These are phyloP conservation scores for Pseudochromis fuscus DNA, from an alignment of 2,797 vertebrate genomes.

Conservation along the genomic window DNA sequence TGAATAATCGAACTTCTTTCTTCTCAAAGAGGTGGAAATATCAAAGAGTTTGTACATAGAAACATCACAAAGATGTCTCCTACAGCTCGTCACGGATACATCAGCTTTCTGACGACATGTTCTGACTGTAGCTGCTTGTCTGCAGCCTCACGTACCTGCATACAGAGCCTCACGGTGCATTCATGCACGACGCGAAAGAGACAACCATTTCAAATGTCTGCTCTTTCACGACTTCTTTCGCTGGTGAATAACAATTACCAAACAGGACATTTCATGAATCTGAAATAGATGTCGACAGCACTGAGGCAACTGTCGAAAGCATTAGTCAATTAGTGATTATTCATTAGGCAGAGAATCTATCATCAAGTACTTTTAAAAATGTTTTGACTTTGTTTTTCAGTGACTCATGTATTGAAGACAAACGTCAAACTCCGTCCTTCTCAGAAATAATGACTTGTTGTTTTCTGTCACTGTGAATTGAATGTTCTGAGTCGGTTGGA, in stretches of 20 bases:
- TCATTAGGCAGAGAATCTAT: background rate
- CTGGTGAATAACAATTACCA: background rate
- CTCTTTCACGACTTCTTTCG: background rate
- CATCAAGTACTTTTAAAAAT: background rate
- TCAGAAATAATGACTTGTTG: background rate
- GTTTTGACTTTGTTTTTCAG: background rate
- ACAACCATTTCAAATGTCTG: background rate
- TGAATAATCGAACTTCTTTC: background rate
- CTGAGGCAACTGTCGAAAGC: too few relatives aligned
- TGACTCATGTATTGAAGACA: background rate
- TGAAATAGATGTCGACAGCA: background rate
- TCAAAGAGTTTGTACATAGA: conserved; percentile 21
- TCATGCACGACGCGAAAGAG: background rate
- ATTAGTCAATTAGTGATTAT: too few relatives aligned
- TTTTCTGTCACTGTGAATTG: background rate
- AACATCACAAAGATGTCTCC: conserved; percentile 20
- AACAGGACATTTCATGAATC: background rate
- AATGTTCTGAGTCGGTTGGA: background rate
- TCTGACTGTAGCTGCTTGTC: conserved; percentile 31
- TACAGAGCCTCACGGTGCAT: conserved; percentile 13
- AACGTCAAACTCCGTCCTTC: background rate
- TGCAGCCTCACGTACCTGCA: conserved; percentile 33
- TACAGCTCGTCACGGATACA: conserved; percentile 13
- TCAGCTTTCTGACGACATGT: conserved; percentile 18
- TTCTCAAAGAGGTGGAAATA: conserved; percentile 5